Percentiles rank a stretch among this genome's conserved stretches.
These are phyloP conservation scores for Siphamia tubifer DNA, from an alignment of 2,113 vertebrate species.

Conservation along the genomic window DNA sequence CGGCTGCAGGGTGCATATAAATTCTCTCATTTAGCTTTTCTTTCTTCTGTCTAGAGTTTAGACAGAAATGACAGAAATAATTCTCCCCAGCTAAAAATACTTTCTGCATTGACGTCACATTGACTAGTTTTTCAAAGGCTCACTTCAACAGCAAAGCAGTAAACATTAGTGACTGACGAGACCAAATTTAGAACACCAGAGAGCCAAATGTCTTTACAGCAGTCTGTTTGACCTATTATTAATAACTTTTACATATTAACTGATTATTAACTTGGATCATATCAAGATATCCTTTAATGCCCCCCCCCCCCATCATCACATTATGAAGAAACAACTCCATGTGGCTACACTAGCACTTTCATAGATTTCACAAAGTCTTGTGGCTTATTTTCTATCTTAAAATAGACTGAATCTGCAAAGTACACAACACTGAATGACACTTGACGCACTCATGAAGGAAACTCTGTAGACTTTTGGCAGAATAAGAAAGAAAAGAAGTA, in stretches of 20 bases:
- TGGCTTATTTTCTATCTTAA: no score
- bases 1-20: slow-evolving; percentile 11
- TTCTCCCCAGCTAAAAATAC: slow-evolving; percentile 18
- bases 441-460: no score
- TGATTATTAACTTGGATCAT: neutral
- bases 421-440: no score
- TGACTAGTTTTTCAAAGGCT: neutral
- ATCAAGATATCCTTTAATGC: neutral
- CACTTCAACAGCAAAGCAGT: neutral
- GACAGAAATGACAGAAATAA: slow-evolving; percentile 1
- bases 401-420: no score
- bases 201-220: neutral
- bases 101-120: slow-evolving; percentile 33
- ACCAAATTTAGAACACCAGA: slow-evolving; percentile 1
- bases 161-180: neutral
- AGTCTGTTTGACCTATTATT: neutral
- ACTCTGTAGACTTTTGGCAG: no score
- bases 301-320: neutral
- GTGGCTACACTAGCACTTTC: no score
- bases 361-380: no score
- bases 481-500: no score
- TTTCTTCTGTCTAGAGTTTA: slow-evolving; percentile 16
- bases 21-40: slow-evolving; percentile 13
- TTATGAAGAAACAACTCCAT: neutral
- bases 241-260: neutral